A percentile compares a stretch with the other conserved stretches of the same genome.
phyloP scores from a whole-genome alignment of 1,140 invertebrate species.

The Drusus annulatus region DNA sequence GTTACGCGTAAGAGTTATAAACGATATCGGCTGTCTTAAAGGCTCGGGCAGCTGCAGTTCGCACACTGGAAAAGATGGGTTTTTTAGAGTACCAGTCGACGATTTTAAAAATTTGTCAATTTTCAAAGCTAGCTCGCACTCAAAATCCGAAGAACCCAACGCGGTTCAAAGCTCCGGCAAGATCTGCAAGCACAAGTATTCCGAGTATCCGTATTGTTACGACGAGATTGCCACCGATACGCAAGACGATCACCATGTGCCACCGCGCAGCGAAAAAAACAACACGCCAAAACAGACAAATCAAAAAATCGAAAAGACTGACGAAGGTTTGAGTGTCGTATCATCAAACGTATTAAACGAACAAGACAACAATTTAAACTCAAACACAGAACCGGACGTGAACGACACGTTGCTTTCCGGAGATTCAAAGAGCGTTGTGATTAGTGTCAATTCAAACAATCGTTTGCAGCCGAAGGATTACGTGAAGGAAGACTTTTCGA shows the following conservation, averaged over 20 bases:
- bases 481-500: constrained; percentile 42
- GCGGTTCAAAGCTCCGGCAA: constrained; percentile 70
- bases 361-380: background rate
- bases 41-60: constrained; percentile 71
- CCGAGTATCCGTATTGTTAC: constrained; percentile 88
- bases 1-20: constrained; percentile 76
- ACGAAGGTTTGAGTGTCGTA: constrained; percentile 68
- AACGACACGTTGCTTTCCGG: constrained; percentile 68
- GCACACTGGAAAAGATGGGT: constrained; percentile 38
- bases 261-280: constrained; percentile 60
- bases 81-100: constrained; percentile 46
- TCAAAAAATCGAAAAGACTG: constrained; percentile 61
- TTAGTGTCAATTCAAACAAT: constrained; percentile 59
- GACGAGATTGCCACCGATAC: constrained; percentile 83
- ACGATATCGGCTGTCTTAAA: constrained; percentile 67
- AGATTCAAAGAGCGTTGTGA: constrained; percentile 64
- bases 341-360: constrained; percentile 66
- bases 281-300: constrained; percentile 38
- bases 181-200: constrained; percentile 88
- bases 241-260: constrained; percentile 74
- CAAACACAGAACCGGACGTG: constrained; percentile 63
- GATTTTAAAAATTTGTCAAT: no score
- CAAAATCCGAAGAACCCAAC: constrained; percentile 56
- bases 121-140: constrained; percentile 43
- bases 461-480: constrained; percentile 68